Evolutionary conservation across 1,140 invertebrate genomes (phyloP), one percentile per base, ranked within the genome.

Genomic region (Aphis craccivora): DNA sequence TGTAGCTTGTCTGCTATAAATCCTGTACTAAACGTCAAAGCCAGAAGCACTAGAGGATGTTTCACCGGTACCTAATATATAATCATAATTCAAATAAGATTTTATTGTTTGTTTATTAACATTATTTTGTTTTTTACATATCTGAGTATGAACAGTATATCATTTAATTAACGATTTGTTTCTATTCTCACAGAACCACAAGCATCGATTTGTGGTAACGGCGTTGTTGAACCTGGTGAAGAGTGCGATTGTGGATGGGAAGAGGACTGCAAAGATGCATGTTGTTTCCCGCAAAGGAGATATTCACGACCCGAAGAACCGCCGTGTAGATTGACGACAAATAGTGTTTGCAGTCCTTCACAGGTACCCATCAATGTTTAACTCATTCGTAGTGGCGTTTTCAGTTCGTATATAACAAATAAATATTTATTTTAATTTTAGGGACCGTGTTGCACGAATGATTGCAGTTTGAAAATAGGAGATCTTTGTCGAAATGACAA

Each of bases 191-290:
- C 95, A 97, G 98, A 98, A 95, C 98, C 98, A 5, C 98, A 98
- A 96, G 96, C 96, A 67, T 97, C 98, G 6, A 97, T 99, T 94
- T 99, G 99, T 96, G 99, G 99, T 22, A 99, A 99, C 95, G 98
- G 98, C 40, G 98, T 99, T 8, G 98, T 99, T 9, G 99, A 99
- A 95, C 97, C 97, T 37, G 98, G 97, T 9, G 99, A 99, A 95
- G 97, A 99, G 95, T 99, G 99, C 95, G 99, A 99, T 95, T 99
- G 99, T 95, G 99, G 99, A 45, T 99, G 99, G 98, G 98, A 98
- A 94, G 97, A 98, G 95, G 98, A 98, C 95, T 99, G 99, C 95
- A 97, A 97, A 93, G 98, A 99, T 95, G 96, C 97, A 35, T 99
- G 99, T 95, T 99, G 99, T 95, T 97, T 97, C 95, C 98, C 99